Evolutionary conservation across 2,113 vertebrate species (phyloP).

Genomic region (Dasyurus viverrinus): DNA sequence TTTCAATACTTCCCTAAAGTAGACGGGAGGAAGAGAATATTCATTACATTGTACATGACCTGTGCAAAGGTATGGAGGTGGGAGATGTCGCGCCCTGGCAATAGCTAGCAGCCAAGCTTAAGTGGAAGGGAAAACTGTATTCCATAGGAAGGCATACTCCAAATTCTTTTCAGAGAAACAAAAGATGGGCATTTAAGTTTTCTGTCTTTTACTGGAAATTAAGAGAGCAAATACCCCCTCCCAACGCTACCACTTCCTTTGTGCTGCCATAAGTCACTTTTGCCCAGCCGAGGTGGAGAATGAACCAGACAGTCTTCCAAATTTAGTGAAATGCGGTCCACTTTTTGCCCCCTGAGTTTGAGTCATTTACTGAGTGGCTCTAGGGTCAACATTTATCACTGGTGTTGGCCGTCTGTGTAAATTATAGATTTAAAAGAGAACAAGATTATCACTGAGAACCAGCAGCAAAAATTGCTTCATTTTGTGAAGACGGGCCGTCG

Average conservation of each 20-base stretch:
- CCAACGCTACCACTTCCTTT: conserved; percentile 76
- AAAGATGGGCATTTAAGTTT: conserved; percentile 64
- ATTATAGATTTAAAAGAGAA: conserved; percentile 64
- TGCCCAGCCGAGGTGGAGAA: conserved; percentile 80
- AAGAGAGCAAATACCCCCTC: conserved; percentile 65
- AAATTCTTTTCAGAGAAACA: conserved; percentile 55
- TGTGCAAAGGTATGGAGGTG: not conserved
- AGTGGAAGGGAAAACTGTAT: not conserved
- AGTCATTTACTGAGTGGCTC: conserved; percentile 81
- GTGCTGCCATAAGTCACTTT: conserved; percentile 76
- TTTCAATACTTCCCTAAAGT: not conserved
- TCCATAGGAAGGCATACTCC: not conserved
- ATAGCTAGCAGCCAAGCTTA: not conserved
- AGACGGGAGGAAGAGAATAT: not conserved
- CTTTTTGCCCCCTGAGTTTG: conserved; percentile 79
- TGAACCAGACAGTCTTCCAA: conserved; percentile 71
- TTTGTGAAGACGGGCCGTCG: conserved; percentile 50
- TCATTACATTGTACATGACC: not conserved
- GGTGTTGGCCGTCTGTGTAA: conserved; percentile 71
- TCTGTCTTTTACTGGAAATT: conserved; percentile 72
- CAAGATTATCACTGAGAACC: conserved; percentile 71
- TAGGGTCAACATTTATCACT: conserved; percentile 80
- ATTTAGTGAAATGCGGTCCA: conserved; percentile 80
- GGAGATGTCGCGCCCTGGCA: not conserved
- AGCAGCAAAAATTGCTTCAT: conserved; percentile 55